Evolutionary conservation across 1,140 invertebrate genomes (phyloP), one percentile per base, ranked within the genome.

Genomic region (Meteorus sp.): DNA sequence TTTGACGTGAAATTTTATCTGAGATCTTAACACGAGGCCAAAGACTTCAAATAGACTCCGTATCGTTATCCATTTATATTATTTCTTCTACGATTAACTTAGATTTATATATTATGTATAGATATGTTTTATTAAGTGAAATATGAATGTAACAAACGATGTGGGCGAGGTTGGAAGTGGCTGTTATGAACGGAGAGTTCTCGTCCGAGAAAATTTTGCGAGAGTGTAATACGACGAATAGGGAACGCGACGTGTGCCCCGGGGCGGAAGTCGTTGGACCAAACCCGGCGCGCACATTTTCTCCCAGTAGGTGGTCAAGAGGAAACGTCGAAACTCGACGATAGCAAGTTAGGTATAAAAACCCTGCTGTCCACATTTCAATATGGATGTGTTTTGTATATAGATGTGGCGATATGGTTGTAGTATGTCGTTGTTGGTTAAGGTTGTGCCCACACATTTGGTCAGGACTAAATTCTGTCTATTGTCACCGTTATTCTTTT

Each of bases 301-400:
- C 61, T 61, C 59, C 23, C 58, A 11, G 57, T 65, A 60, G 65
- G 65, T 63, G 61, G 64, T 63, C 63, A n/a, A 23, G 41, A n/a
- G n/a, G 41, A 43, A 43, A 43, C 41, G 3, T 43, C 41, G 41
- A 43, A 43, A 43, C 41, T 19, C 41, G 41, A 17, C 17, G 15
- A 39, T 20, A 6, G 17, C 15, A 4, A 43, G 15, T 6, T 8
- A 19, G n/a, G n/a, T n/a, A n/a, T n/a, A n/a, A n/a, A n/a, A n/a
- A n/a, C n/a, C n/a, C n/a, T n/a, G n/a, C n/a, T n/a, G n/a, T n/a
- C n/a, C n/a, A n/a, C n/a, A n/a, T n/a, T n/a, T n/a, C n/a, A n/a
- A n/a, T n/a, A n/a, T n/a, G n/a, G n/a, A n/a, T n/a, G n/a, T n/a
- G n/a, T n/a, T n/a, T n/a, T n/a, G n/a, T n/a, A n/a, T n/a, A n/a